Evolutionary conservation across 1,140 invertebrate species (phyloP), one percentile per base, ranked within the genome.

Genomic region (Lordiphosa collinella): DNA sequence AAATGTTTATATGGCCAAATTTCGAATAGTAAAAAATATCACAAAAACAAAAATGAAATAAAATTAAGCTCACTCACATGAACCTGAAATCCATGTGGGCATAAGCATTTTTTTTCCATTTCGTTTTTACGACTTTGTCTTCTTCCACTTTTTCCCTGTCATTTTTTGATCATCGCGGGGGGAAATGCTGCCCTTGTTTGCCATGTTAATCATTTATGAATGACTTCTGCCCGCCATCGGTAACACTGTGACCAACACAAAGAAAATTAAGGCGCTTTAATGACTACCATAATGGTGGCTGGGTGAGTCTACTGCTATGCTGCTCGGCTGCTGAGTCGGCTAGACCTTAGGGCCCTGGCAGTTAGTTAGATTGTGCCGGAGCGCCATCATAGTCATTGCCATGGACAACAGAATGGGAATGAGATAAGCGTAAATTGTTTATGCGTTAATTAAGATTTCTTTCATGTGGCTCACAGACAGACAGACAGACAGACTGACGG

Each of bases 381-480:
- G 52, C 18, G 64, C 43, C 49, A 34, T 43, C n/a, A 13, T 38
- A 14, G 18, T 5, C 4, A 6, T 34, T 34, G 58, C 36, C 62
- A 52, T 47, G 47, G 62, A 25, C 37, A 64, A 38, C 69, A 51
- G 13, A 44, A 66, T 49, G 44, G 50, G 63, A 66, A 66, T 54
- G 66, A 80, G 70, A 75, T 76, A 74, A 74, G 71, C 71, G 58
- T 72, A 54, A 76, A 84, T 64, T 66, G 67, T 64, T 72, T 68
- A 76, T 63, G 71, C 71, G 67, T 72, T 72, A 82, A 76, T 76
- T 82, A 76, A 82, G 71, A 82, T 82, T 76, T 82, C 66, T 60
- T 80, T 71, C 48, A 63, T 44, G 52, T 48, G 41, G 53, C 25
- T 8, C 25, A 29, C 25, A 29, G 25, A 29, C 25, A 29, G 25